Evolutionary conservation across 2,888 invertebrate species (phyloP).

Genomic region (Drosophila aldrichi): DNA sequence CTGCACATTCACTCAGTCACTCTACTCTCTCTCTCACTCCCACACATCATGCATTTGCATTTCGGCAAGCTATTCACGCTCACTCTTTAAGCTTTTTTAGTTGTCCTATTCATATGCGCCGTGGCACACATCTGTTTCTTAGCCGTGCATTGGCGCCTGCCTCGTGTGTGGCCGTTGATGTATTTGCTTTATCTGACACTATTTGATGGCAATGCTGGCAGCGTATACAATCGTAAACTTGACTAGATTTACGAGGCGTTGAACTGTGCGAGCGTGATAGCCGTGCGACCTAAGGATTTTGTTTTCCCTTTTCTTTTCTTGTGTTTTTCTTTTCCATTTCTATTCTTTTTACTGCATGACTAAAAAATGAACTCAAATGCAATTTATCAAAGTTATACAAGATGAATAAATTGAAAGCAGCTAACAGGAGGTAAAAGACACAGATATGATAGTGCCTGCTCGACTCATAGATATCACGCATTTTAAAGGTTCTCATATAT

Average conservation of each 20-base stretch:
- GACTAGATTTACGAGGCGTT: slow-evolving; percentile 66
- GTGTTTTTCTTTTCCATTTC: slow-evolving; percentile 6
- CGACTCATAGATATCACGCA: slow-evolving; percentile 19
- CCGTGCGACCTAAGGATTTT: slow-evolving; percentile 14
- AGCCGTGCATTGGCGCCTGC: slow-evolving; percentile 2
- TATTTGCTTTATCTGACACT: slow-evolving; percentile 62
- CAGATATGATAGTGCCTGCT: not conserved
- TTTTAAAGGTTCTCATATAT: not conserved
- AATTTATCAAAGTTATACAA: slow-evolving; percentile 54
- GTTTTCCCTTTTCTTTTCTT: slow-evolving; percentile 1
- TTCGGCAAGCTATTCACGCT: slow-evolving; percentile 10
- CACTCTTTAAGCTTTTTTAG: slow-evolving; percentile 18
- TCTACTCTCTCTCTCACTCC: not conserved
- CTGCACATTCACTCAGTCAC: slow-evolving; percentile 1
- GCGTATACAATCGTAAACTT: slow-evolving; percentile 48
- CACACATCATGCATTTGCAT: slow-evolving; percentile 15
- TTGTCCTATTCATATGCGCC: slow-evolving; percentile 25
- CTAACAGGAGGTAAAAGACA: not conserved
- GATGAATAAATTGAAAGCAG: slow-evolving; percentile 26
- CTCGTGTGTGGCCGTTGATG: slow-evolving; percentile 22
- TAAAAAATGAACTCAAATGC: slow-evolving; percentile 49
- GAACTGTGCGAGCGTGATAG: slow-evolving; percentile 53
- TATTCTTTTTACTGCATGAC: slow-evolving; percentile 19
- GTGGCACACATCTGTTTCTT: slow-evolving; percentile 37
- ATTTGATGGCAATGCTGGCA: slow-evolving; percentile 53